Evolutionary conservation across 37 sponge, comb jelly and placozoan species (phyloP).

Genomic region (Halichondria panicea): DNA sequence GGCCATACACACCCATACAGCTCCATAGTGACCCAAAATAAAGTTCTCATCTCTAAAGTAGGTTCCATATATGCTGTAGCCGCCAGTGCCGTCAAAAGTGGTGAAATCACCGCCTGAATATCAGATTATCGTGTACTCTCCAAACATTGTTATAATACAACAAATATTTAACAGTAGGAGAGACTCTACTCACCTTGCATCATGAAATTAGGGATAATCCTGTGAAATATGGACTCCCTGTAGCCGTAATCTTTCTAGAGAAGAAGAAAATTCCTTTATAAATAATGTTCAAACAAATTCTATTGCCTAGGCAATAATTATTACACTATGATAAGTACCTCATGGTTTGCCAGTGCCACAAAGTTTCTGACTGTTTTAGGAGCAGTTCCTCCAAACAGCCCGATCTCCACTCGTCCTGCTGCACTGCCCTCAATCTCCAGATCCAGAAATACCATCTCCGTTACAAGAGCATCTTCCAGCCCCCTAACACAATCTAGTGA

Average conservation of each 20-base stretch:
- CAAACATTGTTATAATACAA: neutral
- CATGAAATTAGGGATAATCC: conserved; percentile 77
- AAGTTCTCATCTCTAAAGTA: conserved; percentile 81
- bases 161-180: neutral
- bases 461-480: conserved; percentile 63
- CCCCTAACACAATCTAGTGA: neutral
- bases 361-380: conserved; percentile 86
- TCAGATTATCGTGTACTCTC: neutral
- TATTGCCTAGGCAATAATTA: neutral
- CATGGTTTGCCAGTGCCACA: conserved; percentile 67
- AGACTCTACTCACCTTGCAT: conserved; percentile 60
- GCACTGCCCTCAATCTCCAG: conserved; percentile 49
- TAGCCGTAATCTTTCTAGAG: conserved; percentile 70
- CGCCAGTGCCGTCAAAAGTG: conserved; percentile 68
- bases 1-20: conserved; percentile 89
- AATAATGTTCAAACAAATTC: neutral
- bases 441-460: conserved; percentile 75
- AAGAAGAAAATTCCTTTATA: neutral
- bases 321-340: conserved; percentile 38
- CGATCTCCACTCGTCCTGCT: conserved; percentile 57
- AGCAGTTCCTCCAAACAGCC: conserved; percentile 78
- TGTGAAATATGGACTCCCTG: conserved; percentile 48
- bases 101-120: conserved; percentile 74
- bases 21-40: conserved; percentile 72
- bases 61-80: conserved; percentile 75